Percentiles rank a stretch among this genome's conserved stretches.
Conservation (phyloP, 1,140 invertebrate genomes). For the Papilio helenus region DNA sequence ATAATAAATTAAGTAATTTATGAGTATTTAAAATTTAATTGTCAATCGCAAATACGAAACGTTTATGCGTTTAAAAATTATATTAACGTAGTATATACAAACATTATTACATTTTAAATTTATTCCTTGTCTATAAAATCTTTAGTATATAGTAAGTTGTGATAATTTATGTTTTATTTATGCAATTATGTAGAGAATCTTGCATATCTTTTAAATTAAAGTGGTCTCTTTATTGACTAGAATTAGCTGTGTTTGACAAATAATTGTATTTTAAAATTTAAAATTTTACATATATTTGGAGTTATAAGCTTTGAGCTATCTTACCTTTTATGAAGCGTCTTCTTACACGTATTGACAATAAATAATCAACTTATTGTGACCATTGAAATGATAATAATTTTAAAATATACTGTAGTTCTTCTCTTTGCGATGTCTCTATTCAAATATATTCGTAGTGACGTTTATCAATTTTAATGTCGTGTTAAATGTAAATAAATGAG, state of each 20-base stretch:
- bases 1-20: slow-evolving; percentile 49
- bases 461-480: slow-evolving; percentile 55
- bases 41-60: slow-evolving; percentile 76
- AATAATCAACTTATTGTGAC: slow-evolving; percentile 58
- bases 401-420: slow-evolving; percentile 59
- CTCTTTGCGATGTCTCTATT: slow-evolving; percentile 50
- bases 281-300: slow-evolving; percentile 47
- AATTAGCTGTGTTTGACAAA: slow-evolving; percentile 81
- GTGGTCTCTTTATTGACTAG: slow-evolving; percentile 63
- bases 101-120: neutral
- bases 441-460: slow-evolving; percentile 46
- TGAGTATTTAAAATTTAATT: slow-evolving; percentile 59
- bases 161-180: slow-evolving; percentile 11
- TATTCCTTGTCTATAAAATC: neutral
- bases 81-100: neutral
- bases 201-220: slow-evolving; percentile 39
- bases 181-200: neutral
- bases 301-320: slow-evolving; percentile 51
- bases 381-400: slow-evolving; percentile 61
- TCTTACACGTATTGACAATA: slow-evolving; percentile 60
- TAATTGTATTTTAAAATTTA: slow-evolving; percentile 54
- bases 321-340: slow-evolving; percentile 43
- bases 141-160: slow-evolving; percentile 25
- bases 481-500: slow-evolving; percentile 72
- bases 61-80: slow-evolving; percentile 20